These are phyloP conservation scores for Phenacoccus solenopsis DNA, from an alignment of 1,140 invertebrate genomes.

Conservation along the genomic window DNA sequence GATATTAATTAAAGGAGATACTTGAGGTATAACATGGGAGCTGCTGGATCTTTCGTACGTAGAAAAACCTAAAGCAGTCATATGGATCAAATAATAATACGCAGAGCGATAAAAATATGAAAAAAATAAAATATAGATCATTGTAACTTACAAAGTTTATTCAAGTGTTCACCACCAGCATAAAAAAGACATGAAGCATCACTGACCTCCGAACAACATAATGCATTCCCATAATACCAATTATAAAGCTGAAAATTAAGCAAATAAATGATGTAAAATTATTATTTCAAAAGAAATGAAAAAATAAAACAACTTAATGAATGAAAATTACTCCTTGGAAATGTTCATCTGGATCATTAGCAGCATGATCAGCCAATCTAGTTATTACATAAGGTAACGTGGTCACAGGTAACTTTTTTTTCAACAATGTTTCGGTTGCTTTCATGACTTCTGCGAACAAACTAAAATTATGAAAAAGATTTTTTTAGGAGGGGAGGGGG, in stretches of 20 bases:
- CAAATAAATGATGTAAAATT: not conserved
- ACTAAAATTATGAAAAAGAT: too few species aligned
- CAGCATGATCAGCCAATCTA: not conserved
- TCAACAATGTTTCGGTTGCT: not conserved
- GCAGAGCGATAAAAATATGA: too few species aligned
- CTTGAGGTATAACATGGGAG: not conserved
- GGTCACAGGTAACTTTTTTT: not conserved
- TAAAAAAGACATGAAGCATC: not conserved
- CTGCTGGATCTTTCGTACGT: not conserved
- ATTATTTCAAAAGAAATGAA: too few species aligned
- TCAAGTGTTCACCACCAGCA: not conserved
- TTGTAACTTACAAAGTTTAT: not conserved
- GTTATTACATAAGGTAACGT: not conserved
- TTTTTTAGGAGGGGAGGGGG: too few species aligned
- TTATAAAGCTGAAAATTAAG: not conserved
- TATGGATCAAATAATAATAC: too few species aligned
- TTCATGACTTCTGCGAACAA: not conserved
- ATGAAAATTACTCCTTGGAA: not conserved
- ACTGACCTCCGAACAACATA: not conserved
- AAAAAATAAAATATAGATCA: too few species aligned
- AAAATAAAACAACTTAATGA: too few species aligned
- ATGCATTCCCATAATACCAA: not conserved
- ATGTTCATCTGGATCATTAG: not conserved
- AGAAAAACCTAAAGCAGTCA: not conserved
- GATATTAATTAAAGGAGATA: not conserved